Evolutionary conservation across 2,797 vertebrate species (phyloP).

Genomic region (Bradypodion pumilum): DNA sequence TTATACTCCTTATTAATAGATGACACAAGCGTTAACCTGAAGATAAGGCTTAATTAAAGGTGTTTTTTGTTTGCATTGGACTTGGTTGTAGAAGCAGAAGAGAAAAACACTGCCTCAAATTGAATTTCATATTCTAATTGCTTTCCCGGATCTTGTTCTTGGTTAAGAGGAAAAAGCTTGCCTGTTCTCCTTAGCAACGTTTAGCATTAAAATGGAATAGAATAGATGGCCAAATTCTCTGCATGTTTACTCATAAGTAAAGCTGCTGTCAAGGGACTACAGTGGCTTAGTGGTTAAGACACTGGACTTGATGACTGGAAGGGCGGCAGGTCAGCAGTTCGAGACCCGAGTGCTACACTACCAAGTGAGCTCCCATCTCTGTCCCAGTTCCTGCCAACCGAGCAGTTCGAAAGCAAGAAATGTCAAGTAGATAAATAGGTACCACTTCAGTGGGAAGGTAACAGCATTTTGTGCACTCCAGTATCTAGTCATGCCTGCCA

Average conservation of each 20-base stretch:
- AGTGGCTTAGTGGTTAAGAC: too few species aligned
- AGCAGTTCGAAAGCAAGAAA: too few species aligned
- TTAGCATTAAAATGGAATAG: neutral
- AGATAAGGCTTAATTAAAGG: neutral
- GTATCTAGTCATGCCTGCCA: too few species aligned
- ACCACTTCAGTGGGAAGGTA: too few species aligned
- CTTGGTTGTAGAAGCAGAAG: neutral
- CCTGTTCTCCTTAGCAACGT: neutral
- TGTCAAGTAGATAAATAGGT: too few species aligned
- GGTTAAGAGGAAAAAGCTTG: neutral
- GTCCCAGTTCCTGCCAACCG: too few species aligned
- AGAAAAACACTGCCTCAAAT: neutral
- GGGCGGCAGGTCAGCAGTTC: too few species aligned
- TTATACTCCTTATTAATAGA: neutral
- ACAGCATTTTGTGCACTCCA: too few species aligned
- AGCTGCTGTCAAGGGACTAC: too few species aligned
- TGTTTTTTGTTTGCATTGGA: neutral
- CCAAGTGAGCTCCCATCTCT: too few species aligned
- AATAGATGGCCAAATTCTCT: neutral
- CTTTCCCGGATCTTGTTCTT: neutral
- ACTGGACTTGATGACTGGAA: too few species aligned
- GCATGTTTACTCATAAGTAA: neutral
- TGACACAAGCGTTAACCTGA: neutral
- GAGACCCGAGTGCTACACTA: too few species aligned
- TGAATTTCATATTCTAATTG: neutral